Evolutionary conservation across 64 coral and sea anemone species (phyloP).

Genomic region (Catalaphyllia jardinei): DNA sequence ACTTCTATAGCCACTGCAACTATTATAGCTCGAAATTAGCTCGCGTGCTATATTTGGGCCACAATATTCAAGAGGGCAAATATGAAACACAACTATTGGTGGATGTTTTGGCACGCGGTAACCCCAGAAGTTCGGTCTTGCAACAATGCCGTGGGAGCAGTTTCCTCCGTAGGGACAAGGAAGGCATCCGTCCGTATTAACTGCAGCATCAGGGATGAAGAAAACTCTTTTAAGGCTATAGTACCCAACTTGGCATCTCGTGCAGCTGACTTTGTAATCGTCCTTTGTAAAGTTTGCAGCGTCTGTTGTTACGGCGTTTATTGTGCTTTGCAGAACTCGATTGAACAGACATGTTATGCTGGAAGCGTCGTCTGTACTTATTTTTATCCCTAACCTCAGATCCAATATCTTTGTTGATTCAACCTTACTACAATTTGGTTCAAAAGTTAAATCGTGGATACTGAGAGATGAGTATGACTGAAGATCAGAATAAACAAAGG

Average conservation of each 20-base stretch:
- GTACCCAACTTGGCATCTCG: not conserved
- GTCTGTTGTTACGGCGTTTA: not conserved
- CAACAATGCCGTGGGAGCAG: constrained; percentile 21
- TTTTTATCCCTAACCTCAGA: not conserved
- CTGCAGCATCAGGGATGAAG: not conserved
- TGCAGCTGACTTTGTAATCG: not conserved
- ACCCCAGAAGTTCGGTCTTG: constrained; percentile 68
- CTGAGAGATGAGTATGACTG: not conserved
- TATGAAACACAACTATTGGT: constrained; percentile 41
- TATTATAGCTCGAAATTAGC: constrained; percentile 21
- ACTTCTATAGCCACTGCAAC: constrained; percentile 54
- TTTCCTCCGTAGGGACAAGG: constrained; percentile 67
- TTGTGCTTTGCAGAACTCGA: not conserved
- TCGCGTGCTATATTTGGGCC: not conserved
- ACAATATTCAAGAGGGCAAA: constrained; percentile 66
- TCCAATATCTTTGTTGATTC: not conserved
- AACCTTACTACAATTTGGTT: not conserved
- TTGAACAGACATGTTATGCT: not conserved
- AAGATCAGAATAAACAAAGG: not conserved
- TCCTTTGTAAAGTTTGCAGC: not conserved
- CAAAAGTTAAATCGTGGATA: not conserved
- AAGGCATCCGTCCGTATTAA: not conserved
- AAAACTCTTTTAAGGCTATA: not conserved
- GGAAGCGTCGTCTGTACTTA: not conserved
- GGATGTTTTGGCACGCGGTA: constrained; percentile 26